Evolutionary conservation across 2,888 invertebrate species (phyloP).

Genomic region (Eustalomyia histrio): DNA sequence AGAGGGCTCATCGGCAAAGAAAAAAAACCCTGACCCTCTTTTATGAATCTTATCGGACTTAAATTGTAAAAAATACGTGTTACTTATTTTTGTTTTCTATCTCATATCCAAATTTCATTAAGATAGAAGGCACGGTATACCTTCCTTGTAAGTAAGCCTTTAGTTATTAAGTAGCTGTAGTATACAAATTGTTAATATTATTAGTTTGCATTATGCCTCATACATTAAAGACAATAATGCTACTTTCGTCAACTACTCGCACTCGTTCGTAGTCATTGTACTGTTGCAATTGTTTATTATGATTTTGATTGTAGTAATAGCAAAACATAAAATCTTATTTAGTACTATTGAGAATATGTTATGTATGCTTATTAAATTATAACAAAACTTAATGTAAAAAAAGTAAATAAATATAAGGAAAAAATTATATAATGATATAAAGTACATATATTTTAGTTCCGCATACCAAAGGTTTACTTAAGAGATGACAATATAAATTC

Average conservation of each 20-base stretch:
- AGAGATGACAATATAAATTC: background rate
- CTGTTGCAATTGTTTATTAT: background rate
- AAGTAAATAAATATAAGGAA: conserved; percentile 5
- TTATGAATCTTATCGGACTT: too few relatives aligned
- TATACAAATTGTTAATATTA: conserved; percentile 2
- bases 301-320: background rate
- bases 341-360: conserved; percentile 25
- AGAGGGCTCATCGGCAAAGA: too few relatives aligned
- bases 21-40: too few relatives aligned
- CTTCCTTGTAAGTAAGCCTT: too few relatives aligned
- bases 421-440: conserved; percentile 29
- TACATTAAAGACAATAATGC: too few relatives aligned
- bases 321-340: conserved; percentile 5
- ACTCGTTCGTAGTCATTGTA: background rate
- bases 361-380: conserved; percentile 11
- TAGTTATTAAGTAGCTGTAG: background rate
- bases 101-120: too few relatives aligned
- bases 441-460: conserved; percentile 43
- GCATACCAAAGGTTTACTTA: conserved; percentile 41
- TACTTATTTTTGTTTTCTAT: too few relatives aligned
- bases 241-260: background rate
- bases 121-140: too few relatives aligned
- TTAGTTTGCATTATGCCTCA: background rate
- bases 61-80: too few relatives aligned
- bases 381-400: conserved; percentile 27